Evolutionary conservation across 2,797 vertebrate species (phyloP), one percentile per base, ranked within the genome.

Genomic region (Argentina silus): DNA sequence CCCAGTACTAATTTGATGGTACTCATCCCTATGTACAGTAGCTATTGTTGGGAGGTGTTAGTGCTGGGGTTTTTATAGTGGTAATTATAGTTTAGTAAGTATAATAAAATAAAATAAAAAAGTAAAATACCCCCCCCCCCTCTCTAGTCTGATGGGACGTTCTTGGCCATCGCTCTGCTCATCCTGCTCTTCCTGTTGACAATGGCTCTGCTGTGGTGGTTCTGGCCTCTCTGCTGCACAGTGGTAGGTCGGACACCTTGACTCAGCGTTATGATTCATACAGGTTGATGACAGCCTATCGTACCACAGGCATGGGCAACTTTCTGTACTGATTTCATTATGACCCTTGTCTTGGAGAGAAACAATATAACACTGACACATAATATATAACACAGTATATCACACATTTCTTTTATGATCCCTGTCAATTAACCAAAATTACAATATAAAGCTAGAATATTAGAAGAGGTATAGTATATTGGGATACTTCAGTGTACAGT

Each of bases 161-260:
- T 97, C 78, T 92, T 99, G 92, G 97, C 96, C 1, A 93, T 99
- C 0, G 96, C 95, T 0, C 85, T 99, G 84, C 90, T 99, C 76
- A 94, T 99, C 86, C 94, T 99, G 61, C 94, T 99, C 85, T 91
- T 99, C 3, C 91, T 99, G 66, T 86, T 99, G 88, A 93, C 92
- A 0, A 47, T 97, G 81, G 93, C 81, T 1, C 91, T 98, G 36
- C 93, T 99, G 47, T 99, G 98, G 98, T 99, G 98, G 98, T 99
- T 99, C 93, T 99, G 98, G 98, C 98, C 98, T 0, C 96, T 99
- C 19, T 99, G 98, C 91, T 99, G 98, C 91, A 99, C 98, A 0
- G 95, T 99, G 97, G 98, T 99, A 92, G 89, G 95, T 89, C 70
- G 1, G 3, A 48, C 23, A 63, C 62, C 50, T 64, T 42, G 21